phyloP scores from a whole-genome alignment of 2,113 vertebrate genomes.

The Hoplias malabaricus region DNA sequence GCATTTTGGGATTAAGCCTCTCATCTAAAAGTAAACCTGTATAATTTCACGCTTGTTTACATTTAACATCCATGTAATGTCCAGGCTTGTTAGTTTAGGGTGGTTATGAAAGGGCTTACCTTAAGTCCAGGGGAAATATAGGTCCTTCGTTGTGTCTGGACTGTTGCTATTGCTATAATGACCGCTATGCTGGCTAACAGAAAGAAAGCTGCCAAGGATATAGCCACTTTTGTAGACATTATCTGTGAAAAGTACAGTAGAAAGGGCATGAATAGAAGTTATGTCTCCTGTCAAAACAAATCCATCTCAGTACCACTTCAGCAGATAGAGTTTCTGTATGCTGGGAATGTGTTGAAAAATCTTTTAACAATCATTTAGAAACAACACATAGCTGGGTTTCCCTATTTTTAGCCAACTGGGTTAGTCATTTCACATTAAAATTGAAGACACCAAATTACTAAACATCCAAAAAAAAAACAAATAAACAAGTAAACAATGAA shows the following conservation, averaged over 20 bases:
- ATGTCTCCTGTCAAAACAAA: not conserved
- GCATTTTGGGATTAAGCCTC: not conserved
- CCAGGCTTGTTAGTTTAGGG: too few species aligned
- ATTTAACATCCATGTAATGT: not conserved
- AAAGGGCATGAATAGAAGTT: not conserved
- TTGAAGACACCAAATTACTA: too few species aligned
- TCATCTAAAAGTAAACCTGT: not conserved
- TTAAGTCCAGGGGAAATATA: constrained; percentile 76
- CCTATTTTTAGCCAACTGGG: too few species aligned
- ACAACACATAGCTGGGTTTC: too few species aligned
- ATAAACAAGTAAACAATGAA: too few species aligned
- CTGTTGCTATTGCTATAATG: constrained; percentile 79
- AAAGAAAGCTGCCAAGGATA: constrained; percentile 72
- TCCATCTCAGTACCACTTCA: not conserved
- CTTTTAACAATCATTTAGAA: too few species aligned
- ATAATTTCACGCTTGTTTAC: not conserved
- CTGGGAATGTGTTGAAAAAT: not conserved
- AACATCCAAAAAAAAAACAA: too few species aligned
- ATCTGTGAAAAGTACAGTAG: constrained; percentile 13
- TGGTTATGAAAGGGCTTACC: constrained; percentile 67
- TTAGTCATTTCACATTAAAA: too few species aligned
- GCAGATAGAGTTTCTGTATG: not conserved
- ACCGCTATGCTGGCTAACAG: constrained; percentile 82
- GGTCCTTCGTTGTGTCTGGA: constrained; percentile 78
- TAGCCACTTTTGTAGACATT: constrained; percentile 53